Evolutionary conservation across 2,797 vertebrate species (phyloP).

Genomic region (Dallia pectoralis): DNA sequence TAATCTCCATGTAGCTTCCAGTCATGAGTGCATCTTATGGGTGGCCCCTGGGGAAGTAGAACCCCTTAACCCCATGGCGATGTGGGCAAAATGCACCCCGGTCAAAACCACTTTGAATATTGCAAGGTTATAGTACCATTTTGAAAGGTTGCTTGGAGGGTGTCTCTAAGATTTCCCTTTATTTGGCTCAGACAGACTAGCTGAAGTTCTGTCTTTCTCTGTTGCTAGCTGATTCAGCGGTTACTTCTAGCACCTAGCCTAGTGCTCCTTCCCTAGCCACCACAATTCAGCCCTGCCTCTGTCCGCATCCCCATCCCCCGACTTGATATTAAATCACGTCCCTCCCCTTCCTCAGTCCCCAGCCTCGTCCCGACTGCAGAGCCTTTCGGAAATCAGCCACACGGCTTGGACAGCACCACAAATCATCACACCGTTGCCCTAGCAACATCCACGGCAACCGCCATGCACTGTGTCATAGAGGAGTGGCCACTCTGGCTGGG

Average conservation of each 20-base stretch:
- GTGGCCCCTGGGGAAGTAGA: no score
- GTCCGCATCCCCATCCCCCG: conserved; percentile 70
- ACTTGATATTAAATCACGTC: conserved; percentile 63
- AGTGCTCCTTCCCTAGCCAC: conserved; percentile 63
- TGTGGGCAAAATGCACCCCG: no score
- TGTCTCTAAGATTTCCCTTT: no score
- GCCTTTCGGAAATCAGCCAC: conserved; percentile 69
- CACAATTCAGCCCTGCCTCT: conserved; percentile 67
- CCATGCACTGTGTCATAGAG: conserved; percentile 88
- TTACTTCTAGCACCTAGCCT: not conserved
- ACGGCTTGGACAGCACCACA: conserved; percentile 80
- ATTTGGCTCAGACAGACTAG: not conserved
- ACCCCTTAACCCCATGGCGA: no score
- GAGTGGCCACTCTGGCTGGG: conserved; percentile 77
- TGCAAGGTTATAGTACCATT: no score
- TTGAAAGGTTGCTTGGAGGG: no score
- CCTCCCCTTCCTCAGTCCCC: conserved; percentile 70
- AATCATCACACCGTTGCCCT: conserved; percentile 90
- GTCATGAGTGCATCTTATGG: no score
- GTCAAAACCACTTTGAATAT: no score
- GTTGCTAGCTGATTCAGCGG: not conserved
- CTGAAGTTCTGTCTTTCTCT: not conserved
- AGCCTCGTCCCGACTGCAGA: conserved; percentile 80
- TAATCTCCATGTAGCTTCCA: no score
- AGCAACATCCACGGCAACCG: conserved; percentile 89